Base-by-base conservation (phyloP, 2,797 vertebrate genomes). In the Phylloscopus collybita region DNA sequence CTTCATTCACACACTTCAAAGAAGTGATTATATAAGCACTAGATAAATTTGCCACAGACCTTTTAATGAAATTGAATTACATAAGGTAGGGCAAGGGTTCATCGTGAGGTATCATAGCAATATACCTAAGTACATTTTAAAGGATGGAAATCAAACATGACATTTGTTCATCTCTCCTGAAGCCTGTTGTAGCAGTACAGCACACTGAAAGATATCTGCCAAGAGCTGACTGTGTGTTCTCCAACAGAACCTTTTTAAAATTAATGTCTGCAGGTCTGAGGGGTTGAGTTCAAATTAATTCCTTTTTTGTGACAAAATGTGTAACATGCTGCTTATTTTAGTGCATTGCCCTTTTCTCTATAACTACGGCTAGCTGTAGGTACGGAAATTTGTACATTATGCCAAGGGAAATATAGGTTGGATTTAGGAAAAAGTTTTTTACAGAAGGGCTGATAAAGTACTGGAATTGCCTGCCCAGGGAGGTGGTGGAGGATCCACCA, bases 1-100 rank as follows among this genome's bases (percentile, higher is more conserved):
- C 95, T 96, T 97, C 92, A 89, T 97, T 97, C 95, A 96, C 90
- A 95, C 86, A 88, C 95, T 96, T 96, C 96, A 95, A 96, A 97
- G 93, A 92, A 85, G 70, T 92, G 83, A 96, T 96, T 94, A 90
- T 93, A 84, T 80, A 95, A 96, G 83, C 94, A 78, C 61, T 83
- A 93, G 93, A 94, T 95, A 85, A 95, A 94, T 87, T 94, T 95
- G 75, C 88, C 88, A 75, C 74, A 70, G 83, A 95, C 86, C 73
- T 96, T 94, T 94, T 92, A 95, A 96, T 91, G 66, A 87, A 96
- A 96, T 71, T 92, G 71, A 88, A 73, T 96, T 96, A 84, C 88
- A 82, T 94, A 85, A 95, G 83, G 81, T 92, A 95, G 85, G 62
- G 80, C 42, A 88, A 90, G 51, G 85, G 80, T 94, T 94, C 87